Percentiles rank a stretch among this genome's conserved stretches.
phyloP scores from a whole-genome alignment of 2,888 invertebrate genomes.

The Biston betularia region DNA sequence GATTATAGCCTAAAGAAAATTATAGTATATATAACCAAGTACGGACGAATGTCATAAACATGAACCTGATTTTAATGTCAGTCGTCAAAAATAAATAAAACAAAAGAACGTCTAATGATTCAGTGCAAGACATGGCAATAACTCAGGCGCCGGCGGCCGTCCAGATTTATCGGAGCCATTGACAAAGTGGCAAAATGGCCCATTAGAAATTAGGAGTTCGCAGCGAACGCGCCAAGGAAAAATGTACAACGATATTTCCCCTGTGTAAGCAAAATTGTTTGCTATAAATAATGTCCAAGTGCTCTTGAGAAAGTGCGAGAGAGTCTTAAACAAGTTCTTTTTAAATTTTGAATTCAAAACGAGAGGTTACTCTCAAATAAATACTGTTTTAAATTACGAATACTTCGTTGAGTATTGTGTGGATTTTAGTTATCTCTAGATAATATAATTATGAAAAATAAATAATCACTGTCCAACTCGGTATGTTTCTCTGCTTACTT shows the following conservation, averaged over 20 bases:
- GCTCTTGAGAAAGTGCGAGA: slow-evolving; percentile 51
- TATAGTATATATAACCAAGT: neutral
- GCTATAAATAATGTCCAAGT: slow-evolving; percentile 76
- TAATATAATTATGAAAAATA: too few species aligned
- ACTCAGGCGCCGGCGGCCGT: slow-evolving; percentile 69
- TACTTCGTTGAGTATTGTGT: too few species aligned
- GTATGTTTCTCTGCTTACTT: too few species aligned
- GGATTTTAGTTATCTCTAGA: too few species aligned
- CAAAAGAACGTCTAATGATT: slow-evolving; percentile 80
- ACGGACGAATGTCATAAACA: neutral
- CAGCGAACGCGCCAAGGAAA: slow-evolving; percentile 69
- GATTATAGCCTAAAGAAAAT: too few species aligned
- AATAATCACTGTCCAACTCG: too few species aligned
- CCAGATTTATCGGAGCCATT: slow-evolving; percentile 85
- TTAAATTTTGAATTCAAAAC: slow-evolving; percentile 33
- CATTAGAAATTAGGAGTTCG: slow-evolving; percentile 85
- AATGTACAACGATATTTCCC: slow-evolving; percentile 81
- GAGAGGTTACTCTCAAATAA: neutral
- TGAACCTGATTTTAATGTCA: slow-evolving; percentile 11
- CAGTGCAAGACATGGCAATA: slow-evolving; percentile 74
- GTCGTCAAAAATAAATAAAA: slow-evolving; percentile 58
- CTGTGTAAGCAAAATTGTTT: slow-evolving; percentile 79
- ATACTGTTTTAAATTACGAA: neutral
- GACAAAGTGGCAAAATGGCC: slow-evolving; percentile 86
- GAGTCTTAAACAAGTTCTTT: slow-evolving; percentile 42